Evolutionary conservation across 2,797 vertebrate species (phyloP).

Genomic region (Tinamus major): DNA sequence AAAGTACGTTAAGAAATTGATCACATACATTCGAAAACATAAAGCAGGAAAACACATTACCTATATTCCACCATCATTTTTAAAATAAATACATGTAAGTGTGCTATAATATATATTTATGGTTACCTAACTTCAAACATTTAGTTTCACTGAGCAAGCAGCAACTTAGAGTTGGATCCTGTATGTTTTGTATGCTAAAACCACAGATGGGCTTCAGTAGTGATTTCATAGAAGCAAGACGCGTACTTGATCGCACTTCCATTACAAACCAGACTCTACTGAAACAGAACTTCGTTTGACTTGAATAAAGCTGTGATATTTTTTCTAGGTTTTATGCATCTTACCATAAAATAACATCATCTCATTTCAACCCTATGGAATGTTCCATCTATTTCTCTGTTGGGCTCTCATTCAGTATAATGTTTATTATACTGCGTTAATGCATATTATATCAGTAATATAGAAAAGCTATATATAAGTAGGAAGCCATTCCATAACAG

Average conservation of each 20-base stretch:
- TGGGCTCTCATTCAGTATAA: neutral
- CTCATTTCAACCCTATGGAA: neutral
- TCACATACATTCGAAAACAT: neutral
- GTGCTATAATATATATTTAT: neutral
- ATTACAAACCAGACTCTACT: neutral
- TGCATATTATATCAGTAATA: neutral
- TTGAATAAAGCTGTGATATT: neutral
- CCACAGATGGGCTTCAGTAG: neutral
- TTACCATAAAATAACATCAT: neutral
- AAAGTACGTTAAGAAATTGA: accelerated
- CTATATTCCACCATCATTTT: neutral
- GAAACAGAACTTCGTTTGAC: neutral
- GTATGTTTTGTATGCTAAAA: neutral
- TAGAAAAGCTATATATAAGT: neutral
- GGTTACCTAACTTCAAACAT: neutral
- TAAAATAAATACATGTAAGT: neutral
- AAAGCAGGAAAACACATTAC: neutral
- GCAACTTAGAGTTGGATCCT: neutral
- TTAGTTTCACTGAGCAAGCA: neutral
- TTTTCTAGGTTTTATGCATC: neutral
- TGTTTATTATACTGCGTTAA: neutral
- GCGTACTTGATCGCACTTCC: accelerated
- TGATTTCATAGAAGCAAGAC: neutral
- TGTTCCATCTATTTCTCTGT: neutral
- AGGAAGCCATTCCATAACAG: neutral